Percentiles rank a stretch among this genome's conserved stretches.
phyloP scores from a whole-genome alignment of 92 coral and sea anemone genomes.

The Epizoanthus fatuus region DNA sequence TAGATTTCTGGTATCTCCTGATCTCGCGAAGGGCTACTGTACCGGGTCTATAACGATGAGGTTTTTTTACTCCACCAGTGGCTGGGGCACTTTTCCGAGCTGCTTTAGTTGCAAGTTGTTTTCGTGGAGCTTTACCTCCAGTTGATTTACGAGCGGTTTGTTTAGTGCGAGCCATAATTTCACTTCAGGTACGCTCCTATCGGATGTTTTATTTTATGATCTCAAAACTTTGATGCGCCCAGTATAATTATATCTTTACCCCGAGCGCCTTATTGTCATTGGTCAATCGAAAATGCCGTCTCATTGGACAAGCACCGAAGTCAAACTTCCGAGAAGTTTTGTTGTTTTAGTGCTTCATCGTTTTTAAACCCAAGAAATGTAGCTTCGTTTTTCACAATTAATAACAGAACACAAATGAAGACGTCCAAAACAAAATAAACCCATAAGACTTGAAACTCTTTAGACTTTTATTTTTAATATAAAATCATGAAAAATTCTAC shows the following conservation, averaged over 20 bases:
- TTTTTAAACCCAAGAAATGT: too few species aligned
- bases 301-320: constrained; percentile 12
- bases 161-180: constrained; percentile 93
- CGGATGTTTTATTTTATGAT: too few species aligned
- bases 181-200: too few species aligned
- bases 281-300: constrained; percentile 14
- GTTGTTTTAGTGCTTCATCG: too few species aligned
- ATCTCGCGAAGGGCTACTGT: constrained; percentile 92
- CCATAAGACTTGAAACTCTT: too few species aligned
- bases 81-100: constrained; percentile 93
- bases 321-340: too few species aligned
- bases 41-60: constrained; percentile 91
- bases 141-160: constrained; percentile 92
- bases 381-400: too few species aligned
- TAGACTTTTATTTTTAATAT: too few species aligned
- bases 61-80: constrained; percentile 87
- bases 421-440: too few species aligned
- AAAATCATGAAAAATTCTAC: too few species aligned
- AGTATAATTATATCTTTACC: not conserved
- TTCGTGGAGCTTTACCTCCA: constrained; percentile 96
- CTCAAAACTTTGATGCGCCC: constrained; percentile 16
- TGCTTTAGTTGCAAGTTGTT: constrained; percentile 92
- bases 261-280: constrained; percentile 22
- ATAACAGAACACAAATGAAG: too few species aligned
- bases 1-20: constrained; percentile 91